Percentiles rank a stretch among this genome's conserved stretches.
These are phyloP conservation scores for Stichodactyla mertensii DNA, from an alignment of 64 coral and sea anemone species.

Conservation along the genomic window DNA sequence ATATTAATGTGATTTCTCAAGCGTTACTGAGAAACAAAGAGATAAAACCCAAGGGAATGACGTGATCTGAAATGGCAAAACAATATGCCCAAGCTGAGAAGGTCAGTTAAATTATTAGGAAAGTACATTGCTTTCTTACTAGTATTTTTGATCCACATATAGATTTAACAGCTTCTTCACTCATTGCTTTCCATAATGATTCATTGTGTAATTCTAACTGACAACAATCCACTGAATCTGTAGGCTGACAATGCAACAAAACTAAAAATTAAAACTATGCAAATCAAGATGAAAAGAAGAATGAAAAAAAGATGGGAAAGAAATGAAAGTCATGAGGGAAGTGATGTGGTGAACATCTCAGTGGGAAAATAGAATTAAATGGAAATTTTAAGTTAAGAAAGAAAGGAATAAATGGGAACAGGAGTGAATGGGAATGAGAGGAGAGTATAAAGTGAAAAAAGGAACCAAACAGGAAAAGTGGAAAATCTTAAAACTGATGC, in stretches of 20 bases:
- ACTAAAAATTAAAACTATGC: neutral
- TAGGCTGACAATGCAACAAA: conserved; percentile 47
- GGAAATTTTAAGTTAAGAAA: too few relatives aligned
- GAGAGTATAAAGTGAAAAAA: too few relatives aligned
- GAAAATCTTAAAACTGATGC: neutral
- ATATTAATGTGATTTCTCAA: too few relatives aligned
- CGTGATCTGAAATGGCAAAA: neutral
- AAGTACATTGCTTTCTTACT: conserved; percentile 23
- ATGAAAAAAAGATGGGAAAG: too few relatives aligned
- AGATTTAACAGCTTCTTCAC: conserved; percentile 86
- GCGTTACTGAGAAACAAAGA: too few relatives aligned
- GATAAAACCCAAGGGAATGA: neutral
- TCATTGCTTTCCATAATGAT: conserved; percentile 94
- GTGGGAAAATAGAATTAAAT: too few relatives aligned
- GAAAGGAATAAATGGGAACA: too few relatives aligned
- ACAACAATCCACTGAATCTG: conserved; percentile 82
- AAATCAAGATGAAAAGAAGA: conserved; percentile 66
- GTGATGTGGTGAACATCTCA: too few relatives aligned
- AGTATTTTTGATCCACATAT: conserved; percentile 80
- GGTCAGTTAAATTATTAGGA: too few relatives aligned
- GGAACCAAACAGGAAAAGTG: neutral
- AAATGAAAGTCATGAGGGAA: neutral
- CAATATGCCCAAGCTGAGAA: too few relatives aligned
- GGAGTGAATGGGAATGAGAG: too few relatives aligned
- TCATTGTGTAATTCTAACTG: conserved; percentile 94